Evolutionary conservation across 1,140 invertebrate species (phyloP), one percentile per base, ranked within the genome.

Genomic region (Macrotrachela quadricornifera): DNA sequence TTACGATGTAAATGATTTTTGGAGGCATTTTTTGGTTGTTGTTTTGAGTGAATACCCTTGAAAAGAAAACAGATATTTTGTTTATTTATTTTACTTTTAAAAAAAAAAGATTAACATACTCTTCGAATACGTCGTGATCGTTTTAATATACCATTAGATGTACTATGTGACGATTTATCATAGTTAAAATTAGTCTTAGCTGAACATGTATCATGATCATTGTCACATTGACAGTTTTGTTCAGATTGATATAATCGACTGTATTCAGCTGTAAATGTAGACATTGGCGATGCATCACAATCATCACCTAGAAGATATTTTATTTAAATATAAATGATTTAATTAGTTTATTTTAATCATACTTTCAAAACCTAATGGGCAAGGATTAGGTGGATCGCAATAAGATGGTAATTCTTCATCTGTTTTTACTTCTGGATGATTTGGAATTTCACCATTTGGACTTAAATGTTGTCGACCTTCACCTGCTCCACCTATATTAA

Each of bases 301-400:
- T 48, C 15, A 3, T 13, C 12, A 42, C 10, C 15, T 13, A 15
- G 10, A 42, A 42, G 4, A 10, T 14, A 4, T 4, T 42, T 42
- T 42, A 15, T n/a, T 10, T 42, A 42, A 4, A 4, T 15, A 42
- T 10, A 42, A 14, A 15, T 4, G 15, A 42, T 42, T 42, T 42
- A 6, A 42, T 49, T 47, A 36, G 41, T 41, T 4, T 45, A 12
- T 12, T 18, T 16, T 12, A 15, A 44, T 51, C 57, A 61, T 62
- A 75, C 74, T 68, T 51, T 65, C 71, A 57, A 74, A 75, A 46
- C 75, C 75, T 9, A 71, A 74, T 0, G 91, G 92, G 62, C 92
- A 99, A 0, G 92, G 92, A 73, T 99, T 97, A 9, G 91, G 91
- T 1, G 92, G 92, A 64, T 92, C 92, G 67, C 92, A 99, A 71